Conservation (phyloP, 2,113 vertebrate genomes). For the Tretioscincus oriximinensis region DNA sequence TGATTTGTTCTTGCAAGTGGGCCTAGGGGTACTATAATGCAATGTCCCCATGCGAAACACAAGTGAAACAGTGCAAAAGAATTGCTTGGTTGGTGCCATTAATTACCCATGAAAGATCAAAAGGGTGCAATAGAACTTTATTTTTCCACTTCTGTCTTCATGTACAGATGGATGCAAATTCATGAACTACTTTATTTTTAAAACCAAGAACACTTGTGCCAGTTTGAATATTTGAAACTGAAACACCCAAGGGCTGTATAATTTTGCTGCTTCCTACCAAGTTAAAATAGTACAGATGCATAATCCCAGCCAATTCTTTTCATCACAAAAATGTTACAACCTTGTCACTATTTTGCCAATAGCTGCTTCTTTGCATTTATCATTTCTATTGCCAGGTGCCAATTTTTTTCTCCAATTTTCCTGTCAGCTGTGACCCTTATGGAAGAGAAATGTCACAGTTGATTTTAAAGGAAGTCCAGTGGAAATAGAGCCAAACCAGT, state of each 20-base stretch:
- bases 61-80: too few relatives aligned
- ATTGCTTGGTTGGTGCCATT: too few relatives aligned
- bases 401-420: slow-evolving; percentile 29
- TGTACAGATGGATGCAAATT: background rate
- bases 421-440: background rate
- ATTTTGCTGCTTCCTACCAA: background rate
- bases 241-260: background rate
- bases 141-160: too few relatives aligned
- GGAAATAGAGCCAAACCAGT: background rate
- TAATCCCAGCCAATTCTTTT: slow-evolving; percentile 6
- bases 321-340: slow-evolving; percentile 10
- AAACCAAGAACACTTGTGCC: background rate
- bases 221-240: background rate
- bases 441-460: slow-evolving; percentile 7
- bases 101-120: too few relatives aligned
- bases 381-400: slow-evolving; percentile 35
- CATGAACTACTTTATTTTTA: background rate
- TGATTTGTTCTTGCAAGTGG: too few relatives aligned
- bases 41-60: too few relatives aligned
- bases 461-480: slow-evolving; percentile 2
- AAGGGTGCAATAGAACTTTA: too few relatives aligned
- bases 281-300: slow-evolving; percentile 18
- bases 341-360: slow-evolving; percentile 22
- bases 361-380: slow-evolving; percentile 38
- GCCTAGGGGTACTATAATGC: too few relatives aligned